These are phyloP conservation scores for Cynocephalus volans DNA, from an alignment of 2,113 vertebrate species.

Conservation along the genomic window DNA sequence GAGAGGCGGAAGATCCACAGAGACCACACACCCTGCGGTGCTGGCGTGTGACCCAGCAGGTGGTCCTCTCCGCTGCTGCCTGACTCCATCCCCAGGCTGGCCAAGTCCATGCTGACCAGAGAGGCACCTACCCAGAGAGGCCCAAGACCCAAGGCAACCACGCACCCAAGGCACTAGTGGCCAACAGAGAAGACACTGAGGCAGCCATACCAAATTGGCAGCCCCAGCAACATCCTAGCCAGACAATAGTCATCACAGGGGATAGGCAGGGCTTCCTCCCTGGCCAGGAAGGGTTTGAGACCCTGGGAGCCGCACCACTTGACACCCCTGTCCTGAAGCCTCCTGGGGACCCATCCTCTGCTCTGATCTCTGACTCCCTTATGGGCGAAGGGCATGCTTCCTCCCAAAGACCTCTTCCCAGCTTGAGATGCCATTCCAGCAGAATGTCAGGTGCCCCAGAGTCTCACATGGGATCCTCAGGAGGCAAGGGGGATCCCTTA, in stretches of 20 bases:
- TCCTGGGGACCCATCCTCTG: not conserved
- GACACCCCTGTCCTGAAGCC: not conserved
- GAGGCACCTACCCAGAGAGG: too few relatives aligned
- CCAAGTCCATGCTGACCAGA: too few relatives aligned
- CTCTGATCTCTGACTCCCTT: not conserved
- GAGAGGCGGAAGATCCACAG: too few relatives aligned
- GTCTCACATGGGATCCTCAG: not conserved
- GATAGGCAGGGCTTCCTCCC: not conserved
- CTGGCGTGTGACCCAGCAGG: too few relatives aligned
- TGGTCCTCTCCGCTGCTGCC: too few relatives aligned
- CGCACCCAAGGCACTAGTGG: too few relatives aligned
- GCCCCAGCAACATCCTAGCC: too few relatives aligned
- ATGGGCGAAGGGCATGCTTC: not conserved
- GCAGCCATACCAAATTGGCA: too few relatives aligned
- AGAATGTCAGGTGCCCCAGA: not conserved
- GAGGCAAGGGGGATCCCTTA: not conserved
- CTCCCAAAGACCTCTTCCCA: not conserved
- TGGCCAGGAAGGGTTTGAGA: not conserved
- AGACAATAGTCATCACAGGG: not conserved
- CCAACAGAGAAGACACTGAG: too few relatives aligned
- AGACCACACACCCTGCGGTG: too few relatives aligned
- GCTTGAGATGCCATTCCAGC: not conserved
- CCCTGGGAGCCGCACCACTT: not conserved
- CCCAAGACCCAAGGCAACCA: too few relatives aligned
- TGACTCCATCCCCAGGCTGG: too few relatives aligned